phyloP scores from a whole-genome alignment of 2,888 invertebrate genomes.

The Aradus depressus region DNA sequence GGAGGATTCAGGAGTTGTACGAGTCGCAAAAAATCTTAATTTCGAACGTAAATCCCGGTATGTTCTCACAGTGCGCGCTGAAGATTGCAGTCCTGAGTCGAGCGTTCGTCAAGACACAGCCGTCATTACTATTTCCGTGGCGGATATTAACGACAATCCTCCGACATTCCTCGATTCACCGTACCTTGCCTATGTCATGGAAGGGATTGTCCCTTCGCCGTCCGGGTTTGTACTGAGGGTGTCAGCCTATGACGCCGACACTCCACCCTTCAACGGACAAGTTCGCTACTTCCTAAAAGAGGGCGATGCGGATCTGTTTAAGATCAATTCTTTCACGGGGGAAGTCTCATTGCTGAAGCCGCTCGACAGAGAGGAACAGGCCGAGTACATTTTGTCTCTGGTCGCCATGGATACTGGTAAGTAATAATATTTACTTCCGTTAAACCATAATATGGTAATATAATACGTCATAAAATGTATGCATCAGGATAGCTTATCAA shows the following conservation, averaged over 20 bases:
- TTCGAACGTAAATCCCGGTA: conserved; percentile 83
- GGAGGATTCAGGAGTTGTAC: conserved; percentile 80
- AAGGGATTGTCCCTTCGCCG: conserved; percentile 73
- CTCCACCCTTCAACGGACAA: conserved; percentile 78
- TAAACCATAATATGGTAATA: not conserved
- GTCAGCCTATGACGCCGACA: conserved; percentile 81
- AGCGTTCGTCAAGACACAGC: conserved; percentile 57
- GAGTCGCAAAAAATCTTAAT: conserved; percentile 86
- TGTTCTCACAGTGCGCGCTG: conserved; percentile 69
- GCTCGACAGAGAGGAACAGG: conserved; percentile 71
- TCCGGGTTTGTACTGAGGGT: conserved; percentile 64
- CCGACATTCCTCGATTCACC: conserved; percentile 92
- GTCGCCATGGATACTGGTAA: conserved; percentile 92
- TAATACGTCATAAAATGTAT: too few relatives aligned
- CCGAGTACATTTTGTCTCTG: conserved; percentile 72
- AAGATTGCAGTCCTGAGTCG: conserved; percentile 71
- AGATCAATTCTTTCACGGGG: conserved; percentile 83
- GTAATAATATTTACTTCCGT: conserved; percentile 34
- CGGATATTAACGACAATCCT: conserved; percentile 88
- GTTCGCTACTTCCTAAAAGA: conserved; percentile 89
- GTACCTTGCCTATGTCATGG: conserved; percentile 85
- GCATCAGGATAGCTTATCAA: too few relatives aligned
- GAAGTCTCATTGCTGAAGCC: conserved; percentile 74
- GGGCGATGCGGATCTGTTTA: conserved; percentile 81
- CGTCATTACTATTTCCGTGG: conserved; percentile 53